Base-by-base conservation (phyloP, 2,888 invertebrate genomes). In the Sphaerophoria taeniata region DNA sequence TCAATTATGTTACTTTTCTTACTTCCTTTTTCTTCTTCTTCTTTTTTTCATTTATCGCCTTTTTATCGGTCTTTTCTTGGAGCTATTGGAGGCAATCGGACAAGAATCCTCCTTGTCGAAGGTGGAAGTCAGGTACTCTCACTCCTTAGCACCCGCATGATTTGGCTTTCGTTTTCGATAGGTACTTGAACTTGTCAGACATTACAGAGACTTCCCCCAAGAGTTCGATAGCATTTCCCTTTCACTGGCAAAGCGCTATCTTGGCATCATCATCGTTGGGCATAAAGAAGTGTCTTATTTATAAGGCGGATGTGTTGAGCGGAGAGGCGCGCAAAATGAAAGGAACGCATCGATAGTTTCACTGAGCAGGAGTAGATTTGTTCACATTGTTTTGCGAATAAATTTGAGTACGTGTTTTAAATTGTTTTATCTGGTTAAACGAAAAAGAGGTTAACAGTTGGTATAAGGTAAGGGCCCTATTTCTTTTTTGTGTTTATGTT, bases 1-100 rank as follows among this genome's bases (percentile, higher is more conserved):
- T 85, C 81, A 85, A 85, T 85, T 85, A 85, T 72, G 51, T 49
- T 80, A 67, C 14, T 63, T 81, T 81, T 72, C 70, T 76, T 24
- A 43, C 47, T 4, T 43, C 49, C 43, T 24, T 56, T 45, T 24
- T 39, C 39, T 39, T 6, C 6, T 36, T 36, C 36, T 39, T 39
- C 6, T 39, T 56, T 24, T 24, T 24, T 24, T 24, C 1, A 56
- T 51, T 55, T 47, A 55, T 73, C 33, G 36, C 53, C 61, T 61
- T 58, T 67, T 61, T 39, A 39, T 34, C 24, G 11, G 39, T 53
- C 47, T 14, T 49, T 61, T 34, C 12, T 65, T 51, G 51, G 36
- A 47, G 36, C 39, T 43, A 24, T 24, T 12, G 16, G 31, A 67
- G 67, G 67, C 67, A 84, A 75, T 75, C 80, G 79, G 79, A 75